phyloP scores from a whole-genome alignment of 1,140 invertebrate genomes.

The Drosophila hydei region DNA sequence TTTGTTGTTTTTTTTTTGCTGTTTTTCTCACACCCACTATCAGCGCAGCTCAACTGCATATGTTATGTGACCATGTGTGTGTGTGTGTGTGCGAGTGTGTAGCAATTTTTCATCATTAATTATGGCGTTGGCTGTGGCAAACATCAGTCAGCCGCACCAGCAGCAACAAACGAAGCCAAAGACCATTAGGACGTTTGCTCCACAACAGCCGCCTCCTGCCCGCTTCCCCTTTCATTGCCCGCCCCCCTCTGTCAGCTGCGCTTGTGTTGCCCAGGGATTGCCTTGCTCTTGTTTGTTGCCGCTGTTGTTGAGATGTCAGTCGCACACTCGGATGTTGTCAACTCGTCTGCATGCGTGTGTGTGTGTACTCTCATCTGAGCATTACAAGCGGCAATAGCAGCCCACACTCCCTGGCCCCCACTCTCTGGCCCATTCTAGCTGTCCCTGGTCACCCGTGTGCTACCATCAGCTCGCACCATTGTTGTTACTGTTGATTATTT shows the following conservation, averaged over 20 bases:
- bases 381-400: conserved; percentile 28
- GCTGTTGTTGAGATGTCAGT: conserved; percentile 72
- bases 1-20: conserved; percentile 11
- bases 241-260: background rate
- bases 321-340: conserved; percentile 76
- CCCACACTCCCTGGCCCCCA: conserved; percentile 2
- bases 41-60: conserved; percentile 52
- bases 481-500: conserved; percentile 80
- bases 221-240: background rate
- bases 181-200: conserved; percentile 63
- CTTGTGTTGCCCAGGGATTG: conserved; percentile 8
- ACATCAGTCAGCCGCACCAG: conserved; percentile 72
- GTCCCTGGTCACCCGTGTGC: conserved; percentile 21
- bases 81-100: conserved; percentile 54
- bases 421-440: background rate
- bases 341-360: conserved; percentile 62
- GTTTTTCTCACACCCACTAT: conserved; percentile 6
- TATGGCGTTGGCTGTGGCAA: conserved; percentile 78
- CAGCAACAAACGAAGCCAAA: conserved; percentile 65
- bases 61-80: conserved; percentile 57
- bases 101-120: conserved; percentile 82
- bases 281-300: conserved; percentile 16
- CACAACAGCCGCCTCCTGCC: conserved; percentile 1
- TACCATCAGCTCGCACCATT: conserved; percentile 37
- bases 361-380: conserved; percentile 20